Evolutionary conservation across 2,888 invertebrate species (phyloP), one percentile per base, ranked within the genome.

Genomic region (Alitta virens): DNA sequence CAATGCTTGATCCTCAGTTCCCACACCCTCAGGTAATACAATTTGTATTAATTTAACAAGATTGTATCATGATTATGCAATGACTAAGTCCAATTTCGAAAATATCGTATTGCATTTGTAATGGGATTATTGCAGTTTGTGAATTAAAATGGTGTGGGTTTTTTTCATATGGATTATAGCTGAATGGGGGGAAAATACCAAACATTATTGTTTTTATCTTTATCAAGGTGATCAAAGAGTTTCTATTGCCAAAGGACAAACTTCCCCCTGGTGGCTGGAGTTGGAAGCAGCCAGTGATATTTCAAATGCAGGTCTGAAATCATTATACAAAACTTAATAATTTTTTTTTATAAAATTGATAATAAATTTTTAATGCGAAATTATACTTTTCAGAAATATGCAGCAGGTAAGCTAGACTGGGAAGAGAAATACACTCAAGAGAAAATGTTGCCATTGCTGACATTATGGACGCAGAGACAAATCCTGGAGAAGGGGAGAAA

Each of bases 381-480:
- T n/a, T n/a, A n/a, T n/a, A n/a, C n/a, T n/a, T 50, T 55, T 54
- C 64, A 79, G 78, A 68, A 62, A 23, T 75, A 75, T 67, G 69
- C 71, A 7, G 49, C 66, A 7, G 51, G 52, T 1, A 76, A 76
- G 63, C 60, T 80, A 58, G 78, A 79, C 40, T 81, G 80, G 81
- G 68, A 72, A 0, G 60, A 68, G 53, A 75, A 76, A 5, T 80
- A 81, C 65, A 72, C 74, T 1, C 55, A 74, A 18, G 74, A 76
- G 60, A 81, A 81, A 65, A 59, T 77, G 24, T 64, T 80, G 27
- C 79, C 79, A 3, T 67, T 80, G 33, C 59, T 78, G 12, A 77
- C 78, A 16, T 63, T 76, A 25, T 77, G 77, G 74, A 76, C 76
- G 60, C 72, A 77, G 72, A 63, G 63, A 42, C n/a, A 21, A 21